phyloP scores from a whole-genome alignment of 2,888 invertebrate genomes.

The Tipula unca region DNA sequence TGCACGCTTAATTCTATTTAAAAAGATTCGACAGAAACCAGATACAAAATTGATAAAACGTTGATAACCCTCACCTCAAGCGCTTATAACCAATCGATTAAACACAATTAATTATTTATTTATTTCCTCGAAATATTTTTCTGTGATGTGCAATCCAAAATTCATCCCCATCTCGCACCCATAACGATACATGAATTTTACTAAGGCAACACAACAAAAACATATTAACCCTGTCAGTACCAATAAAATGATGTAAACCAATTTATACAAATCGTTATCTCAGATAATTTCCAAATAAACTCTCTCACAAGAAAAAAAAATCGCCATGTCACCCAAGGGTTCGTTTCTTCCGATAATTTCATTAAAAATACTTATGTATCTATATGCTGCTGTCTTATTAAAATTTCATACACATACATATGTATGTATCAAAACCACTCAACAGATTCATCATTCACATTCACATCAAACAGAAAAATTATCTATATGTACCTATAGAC shows the following conservation, averaged over 20 bases:
- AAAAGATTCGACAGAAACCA: no score
- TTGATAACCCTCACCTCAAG: not conserved
- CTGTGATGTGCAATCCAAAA: not conserved
- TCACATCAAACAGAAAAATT: not conserved
- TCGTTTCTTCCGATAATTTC: not conserved
- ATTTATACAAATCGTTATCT: not conserved
- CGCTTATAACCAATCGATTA: not conserved
- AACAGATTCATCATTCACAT: not conserved
- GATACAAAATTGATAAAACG: no score
- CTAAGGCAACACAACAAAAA: not conserved
- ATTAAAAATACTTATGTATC: not conserved
- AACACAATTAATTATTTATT: not conserved
- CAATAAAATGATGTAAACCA: not conserved
- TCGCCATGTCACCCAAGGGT: not conserved
- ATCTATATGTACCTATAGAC: not conserved
- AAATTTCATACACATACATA: not conserved
- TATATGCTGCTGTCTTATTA: not conserved
- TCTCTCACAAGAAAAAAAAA: not conserved
- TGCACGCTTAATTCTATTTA: no score
- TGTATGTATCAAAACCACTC: not conserved
- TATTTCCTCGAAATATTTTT: not conserved
- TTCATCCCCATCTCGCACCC: not conserved
- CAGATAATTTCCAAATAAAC: not conserved
- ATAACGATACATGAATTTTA: not conserved
- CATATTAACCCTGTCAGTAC: not conserved